These are phyloP conservation scores for Arnoldichthys spilopterus DNA, from an alignment of 2,797 vertebrate species.

Conservation along the genomic window DNA sequence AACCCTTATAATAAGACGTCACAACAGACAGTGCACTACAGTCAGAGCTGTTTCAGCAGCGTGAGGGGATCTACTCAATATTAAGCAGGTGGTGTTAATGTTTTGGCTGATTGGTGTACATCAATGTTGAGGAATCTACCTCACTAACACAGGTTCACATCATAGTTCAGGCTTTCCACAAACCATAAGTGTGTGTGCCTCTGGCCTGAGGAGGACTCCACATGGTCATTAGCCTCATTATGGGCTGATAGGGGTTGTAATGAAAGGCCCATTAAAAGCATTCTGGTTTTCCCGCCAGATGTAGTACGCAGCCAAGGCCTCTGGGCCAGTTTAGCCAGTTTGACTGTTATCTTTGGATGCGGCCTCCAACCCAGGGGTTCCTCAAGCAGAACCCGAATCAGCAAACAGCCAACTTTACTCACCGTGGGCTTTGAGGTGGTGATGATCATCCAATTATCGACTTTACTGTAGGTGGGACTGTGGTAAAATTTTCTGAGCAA, in stretches of 20 bases:
- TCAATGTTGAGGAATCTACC: neutral
- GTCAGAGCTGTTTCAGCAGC: too few relatives aligned
- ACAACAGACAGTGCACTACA: too few relatives aligned
- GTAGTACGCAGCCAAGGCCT: conserved; percentile 31
- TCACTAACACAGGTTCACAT: neutral
- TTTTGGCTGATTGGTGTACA: too few relatives aligned
- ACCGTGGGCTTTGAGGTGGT: neutral
- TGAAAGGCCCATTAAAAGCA: conserved; percentile 44
- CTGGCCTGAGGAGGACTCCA: conserved; percentile 36
- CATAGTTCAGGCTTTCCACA: neutral
- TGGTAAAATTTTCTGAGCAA: too few relatives aligned
- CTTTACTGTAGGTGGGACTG: too few relatives aligned
- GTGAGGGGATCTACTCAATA: too few relatives aligned
- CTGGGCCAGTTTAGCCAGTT: conserved; percentile 29
- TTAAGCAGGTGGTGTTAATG: too few relatives aligned
- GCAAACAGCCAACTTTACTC: conserved; percentile 35
- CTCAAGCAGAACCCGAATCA: conserved; percentile 47
- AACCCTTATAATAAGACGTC: too few relatives aligned
- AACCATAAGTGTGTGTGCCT: conserved; percentile 11
- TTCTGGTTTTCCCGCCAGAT: conserved; percentile 42
- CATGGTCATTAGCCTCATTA: conserved; percentile 53
- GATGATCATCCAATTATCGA: too few relatives aligned
- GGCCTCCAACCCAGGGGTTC: conserved; percentile 36
- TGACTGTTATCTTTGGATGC: conserved; percentile 56
- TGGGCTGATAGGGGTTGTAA: conserved; percentile 52